Evolutionary conservation across 2,888 invertebrate genomes (phyloP).

Genomic region (Pachycephus smyrnensis): DNA sequence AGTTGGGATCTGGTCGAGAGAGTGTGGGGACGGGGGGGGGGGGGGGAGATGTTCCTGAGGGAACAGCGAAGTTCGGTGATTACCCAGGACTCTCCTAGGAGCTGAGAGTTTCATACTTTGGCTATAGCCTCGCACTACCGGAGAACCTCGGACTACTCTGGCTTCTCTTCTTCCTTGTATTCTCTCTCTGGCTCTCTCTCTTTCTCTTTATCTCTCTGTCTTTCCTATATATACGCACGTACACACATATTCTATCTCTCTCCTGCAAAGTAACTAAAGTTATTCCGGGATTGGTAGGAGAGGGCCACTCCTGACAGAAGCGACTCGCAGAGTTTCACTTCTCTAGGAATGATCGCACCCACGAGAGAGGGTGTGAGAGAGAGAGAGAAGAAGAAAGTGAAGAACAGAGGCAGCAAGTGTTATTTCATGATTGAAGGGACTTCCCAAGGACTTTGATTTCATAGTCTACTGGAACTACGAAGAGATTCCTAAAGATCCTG

Average conservation of each 20-base stretch:
- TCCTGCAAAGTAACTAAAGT: conserved; percentile 65
- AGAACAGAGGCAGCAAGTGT: not conserved
- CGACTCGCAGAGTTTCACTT: conserved; percentile 33
- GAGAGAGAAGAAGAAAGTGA: not conserved
- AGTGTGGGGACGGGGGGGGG: conserved; percentile 33
- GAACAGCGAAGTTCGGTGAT: conserved; percentile 66
- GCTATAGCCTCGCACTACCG: conserved; percentile 37
- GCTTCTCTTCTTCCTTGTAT: not conserved
- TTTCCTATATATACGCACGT: not conserved
- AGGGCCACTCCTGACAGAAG: conserved; percentile 35
- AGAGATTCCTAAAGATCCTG: not conserved
- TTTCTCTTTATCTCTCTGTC: not conserved
- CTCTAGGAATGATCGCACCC: conserved; percentile 54
- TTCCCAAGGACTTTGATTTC: conserved; percentile 19
- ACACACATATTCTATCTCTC: conserved; percentile 12
- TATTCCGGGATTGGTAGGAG: conserved; percentile 48
- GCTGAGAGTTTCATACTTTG: conserved; percentile 64
- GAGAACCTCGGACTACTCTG: not conserved
- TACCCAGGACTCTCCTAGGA: conserved; percentile 66
- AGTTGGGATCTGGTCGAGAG: conserved; percentile 22
- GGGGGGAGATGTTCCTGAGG: conserved; percentile 58
- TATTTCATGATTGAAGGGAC: conserved; percentile 50
- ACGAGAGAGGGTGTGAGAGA: conserved; percentile 42
- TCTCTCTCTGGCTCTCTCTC: not conserved
- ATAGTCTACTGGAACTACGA: not conserved